Evolutionary conservation across 2,888 invertebrate species (phyloP), one percentile per base, ranked within the genome.

Genomic region (Pristionchus fissidentatus): DNA sequence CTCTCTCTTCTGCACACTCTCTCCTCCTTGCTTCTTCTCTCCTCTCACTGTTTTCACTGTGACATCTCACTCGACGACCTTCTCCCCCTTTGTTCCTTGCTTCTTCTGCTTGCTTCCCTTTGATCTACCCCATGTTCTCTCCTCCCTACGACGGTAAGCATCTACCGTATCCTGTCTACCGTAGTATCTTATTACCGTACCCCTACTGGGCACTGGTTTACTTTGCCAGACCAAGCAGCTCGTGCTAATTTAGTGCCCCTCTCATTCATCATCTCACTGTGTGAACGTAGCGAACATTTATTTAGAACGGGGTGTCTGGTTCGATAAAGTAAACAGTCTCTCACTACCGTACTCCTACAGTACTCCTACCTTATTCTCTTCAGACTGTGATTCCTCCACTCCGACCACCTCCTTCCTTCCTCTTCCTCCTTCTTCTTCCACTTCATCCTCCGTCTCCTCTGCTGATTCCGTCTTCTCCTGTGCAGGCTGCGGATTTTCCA

Each of bases 401-500:
- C 70, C 70, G 13, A 70, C 70, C n/a, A 70, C 70, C 8, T 70
- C 75, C 32, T 49, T 77, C 49, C 15, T 77, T 49, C 49, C 75
- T 49, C 75, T 49, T 26, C 46, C 78, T 78, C 78, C 22, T 49
- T 75, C 79, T 0, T 43, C 38, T 3, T 57, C 79, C 0, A 41
- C 52, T 41, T 62, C 62, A 19, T 77, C 83, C 1, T 83, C 43
- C 57, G 83, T 70, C 7, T 73, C 81, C 13, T 70, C 70, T 10
- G 41, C 70, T n/a, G 70, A 70, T 43, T 57, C 79, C 3, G 7
- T 43, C 32, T 73, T 57, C 55, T 26, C 41, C 29, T 83, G 91
- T 84, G 84, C 79, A 19, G 89, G 87, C 26, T 91, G 91, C 84
- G 89, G 89, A 19, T 88, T 84, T 80, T 85, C 81, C 41, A 91